phyloP scores from a whole-genome alignment of 2,113 vertebrate species.

The Turdus rufiventris region DNA sequence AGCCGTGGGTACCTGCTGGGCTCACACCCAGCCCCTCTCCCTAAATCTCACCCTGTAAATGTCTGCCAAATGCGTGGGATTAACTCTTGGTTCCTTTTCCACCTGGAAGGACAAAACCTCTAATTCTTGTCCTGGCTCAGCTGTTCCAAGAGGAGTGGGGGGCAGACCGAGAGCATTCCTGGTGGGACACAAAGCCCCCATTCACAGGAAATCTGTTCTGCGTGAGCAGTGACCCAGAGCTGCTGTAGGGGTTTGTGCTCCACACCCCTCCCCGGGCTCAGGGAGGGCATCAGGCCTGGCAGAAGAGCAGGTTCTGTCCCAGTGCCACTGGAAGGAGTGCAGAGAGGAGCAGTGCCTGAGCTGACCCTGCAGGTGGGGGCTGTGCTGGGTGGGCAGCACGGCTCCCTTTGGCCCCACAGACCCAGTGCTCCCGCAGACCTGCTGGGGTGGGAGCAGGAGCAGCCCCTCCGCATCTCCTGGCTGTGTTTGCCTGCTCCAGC shows the following conservation, averaged over 20 bases:
- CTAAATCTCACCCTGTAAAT: neutral
- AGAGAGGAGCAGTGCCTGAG: too few relatives aligned
- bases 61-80: neutral
- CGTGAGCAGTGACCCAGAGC: neutral
- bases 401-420: neutral
- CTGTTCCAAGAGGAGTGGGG: neutral
- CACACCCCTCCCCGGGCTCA: neutral
- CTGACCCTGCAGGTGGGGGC: neutral
- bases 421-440: rapidly evolving
- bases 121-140: neutral
- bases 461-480: rapidly evolving
- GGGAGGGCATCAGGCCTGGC: neutral
- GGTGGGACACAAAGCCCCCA: neutral
- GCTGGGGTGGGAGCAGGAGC: neutral
- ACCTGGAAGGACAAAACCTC: neutral
- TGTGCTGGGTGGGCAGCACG: neutral
- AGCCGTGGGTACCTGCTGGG: neutral
- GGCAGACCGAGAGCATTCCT: neutral
- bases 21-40: neutral
- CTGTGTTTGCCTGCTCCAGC: neutral
- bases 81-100: neutral
- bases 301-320: neutral
- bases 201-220: neutral
- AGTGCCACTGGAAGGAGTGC: neutral
- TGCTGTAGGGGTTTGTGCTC: neutral